phyloP scores from a whole-genome alignment of 2,797 vertebrate species.

The Anguilla marmorata region DNA sequence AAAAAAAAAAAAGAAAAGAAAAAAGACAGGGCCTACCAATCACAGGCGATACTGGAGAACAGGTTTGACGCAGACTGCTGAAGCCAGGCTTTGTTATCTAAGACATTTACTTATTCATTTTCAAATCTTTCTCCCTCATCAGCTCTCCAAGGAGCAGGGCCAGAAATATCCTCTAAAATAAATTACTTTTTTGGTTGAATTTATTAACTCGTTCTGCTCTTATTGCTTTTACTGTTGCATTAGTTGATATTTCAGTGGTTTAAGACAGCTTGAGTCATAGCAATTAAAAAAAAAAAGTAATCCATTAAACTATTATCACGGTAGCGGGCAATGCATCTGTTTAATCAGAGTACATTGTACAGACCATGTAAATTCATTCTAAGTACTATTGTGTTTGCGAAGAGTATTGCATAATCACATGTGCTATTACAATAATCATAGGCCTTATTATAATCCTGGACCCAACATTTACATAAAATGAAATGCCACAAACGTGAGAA shows the following conservation, averaged over 20 bases:
- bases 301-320: not conserved
- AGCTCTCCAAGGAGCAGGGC: not conserved
- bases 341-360: not conserved
- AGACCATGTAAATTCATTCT: not conserved
- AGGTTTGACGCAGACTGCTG: not conserved
- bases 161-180: not conserved
- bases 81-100: not conserved
- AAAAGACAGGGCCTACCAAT: not conserved
- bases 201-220: not conserved
- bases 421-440: not conserved
- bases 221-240: not conserved
- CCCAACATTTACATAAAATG: not conserved
- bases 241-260: not conserved
- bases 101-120: not conserved
- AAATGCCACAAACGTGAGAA: not conserved
- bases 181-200: not conserved
- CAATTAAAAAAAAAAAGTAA: not conserved
- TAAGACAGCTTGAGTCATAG: not conserved
- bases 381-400: not conserved
- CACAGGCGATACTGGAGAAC: not conserved
- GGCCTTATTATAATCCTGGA: not conserved
- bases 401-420: not conserved
- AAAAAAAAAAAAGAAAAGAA: not conserved
- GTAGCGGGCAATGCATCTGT: not conserved
- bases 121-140: not conserved